Base-by-base conservation (phyloP, 2,797 vertebrate species). In the Smutsia temminckii region DNA sequence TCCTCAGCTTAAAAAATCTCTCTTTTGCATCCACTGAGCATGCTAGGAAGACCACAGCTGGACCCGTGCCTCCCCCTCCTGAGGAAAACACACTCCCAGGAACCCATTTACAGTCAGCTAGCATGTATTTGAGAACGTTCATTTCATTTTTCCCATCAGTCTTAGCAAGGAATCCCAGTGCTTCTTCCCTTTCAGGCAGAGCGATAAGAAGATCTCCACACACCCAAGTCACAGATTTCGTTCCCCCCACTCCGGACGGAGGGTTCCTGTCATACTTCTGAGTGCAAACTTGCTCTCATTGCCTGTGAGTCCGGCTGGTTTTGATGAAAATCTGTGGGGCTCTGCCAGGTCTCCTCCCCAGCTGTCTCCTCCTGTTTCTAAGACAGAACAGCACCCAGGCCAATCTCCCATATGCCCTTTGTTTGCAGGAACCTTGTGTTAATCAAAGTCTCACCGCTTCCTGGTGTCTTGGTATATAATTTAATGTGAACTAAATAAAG, bases 401-500 rank as follows among this genome's bases (percentile, higher is more conserved):
- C 64, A 34, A 5, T n/a, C 23, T 64, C 29, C 18, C 27, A 0
- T 8, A 21, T 1, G 51, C 37, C 37, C 2, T 32, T 94, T 74
- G 9, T 92, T 84, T 94, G 81, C 17, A 77, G 49, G 32, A 87
- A 37, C 11, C 69, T 61, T 78, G 29, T 59, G 29, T 71, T 75
- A 61, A 34, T 74, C 63, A 16, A 63, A 7, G 7, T 72, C 37
- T 93, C 68, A 63, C 25, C 9, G 1, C 42, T 34, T 57, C 42
- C n/a, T 77, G 17, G 66, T 55, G 29, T 64, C 86, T 94, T 84
- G 74, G 42, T 16, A 12, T 57, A 23, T 51, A 17, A 68, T 75
- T 90, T 78, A 79, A 72, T 63, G 17, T 68, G 49, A 88, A 92
- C 29, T 85, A 74, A 93, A 49, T 74, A 91, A 89, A 85, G 66